Evolutionary conservation across 2,888 invertebrate species (phyloP), one percentile per base, ranked within the genome.

Genomic region (Eurytoma adleriae): DNA sequence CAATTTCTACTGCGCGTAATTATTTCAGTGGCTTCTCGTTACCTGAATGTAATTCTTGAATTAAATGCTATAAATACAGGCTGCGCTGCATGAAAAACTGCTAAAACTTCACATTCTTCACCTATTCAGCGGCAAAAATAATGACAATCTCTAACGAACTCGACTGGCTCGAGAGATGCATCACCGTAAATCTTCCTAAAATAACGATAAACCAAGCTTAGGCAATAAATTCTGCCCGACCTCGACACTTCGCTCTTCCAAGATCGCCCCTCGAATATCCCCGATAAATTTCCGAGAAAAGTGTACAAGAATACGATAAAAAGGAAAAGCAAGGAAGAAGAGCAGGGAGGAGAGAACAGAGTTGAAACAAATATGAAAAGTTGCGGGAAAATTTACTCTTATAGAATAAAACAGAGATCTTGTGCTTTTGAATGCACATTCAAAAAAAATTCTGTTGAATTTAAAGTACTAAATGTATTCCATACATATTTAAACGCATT

Each of bases 201-300:
- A 80, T 80, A 74, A 78, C 78, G 78, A 81, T 81, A 81, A 81
- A 78, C 62, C 80, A 64, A 73, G 77, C 74, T 78, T 74, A 78
- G 81, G 72, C 81, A 57, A 81, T 81, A 78, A 81, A 81, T 81
- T 81, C 57, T 66, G 18, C 50, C 20, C 40, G n/a, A 27, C 24
- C 68, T 68, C 59, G 66, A 75, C 70, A 71, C 79, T 75, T 71
- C 66, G 62, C 75, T 70, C 40, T 54, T 61, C 66, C 71, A 30
- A 50, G 57, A 71, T 76, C 57, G 59, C 61, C 75, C 57, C 67
- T 69, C 50, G 68, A 77, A 80, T 73, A 80, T 80, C 73, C 80
- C 72, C 64, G 69, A 80, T 80, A 77, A 80, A 80, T 80, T 80
- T 56, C 54, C 18, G 52, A 73, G 54, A 48, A 79, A 79, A 73